phyloP scores from a whole-genome alignment of 2,797 vertebrate species.

The Parambassis ranga region DNA sequence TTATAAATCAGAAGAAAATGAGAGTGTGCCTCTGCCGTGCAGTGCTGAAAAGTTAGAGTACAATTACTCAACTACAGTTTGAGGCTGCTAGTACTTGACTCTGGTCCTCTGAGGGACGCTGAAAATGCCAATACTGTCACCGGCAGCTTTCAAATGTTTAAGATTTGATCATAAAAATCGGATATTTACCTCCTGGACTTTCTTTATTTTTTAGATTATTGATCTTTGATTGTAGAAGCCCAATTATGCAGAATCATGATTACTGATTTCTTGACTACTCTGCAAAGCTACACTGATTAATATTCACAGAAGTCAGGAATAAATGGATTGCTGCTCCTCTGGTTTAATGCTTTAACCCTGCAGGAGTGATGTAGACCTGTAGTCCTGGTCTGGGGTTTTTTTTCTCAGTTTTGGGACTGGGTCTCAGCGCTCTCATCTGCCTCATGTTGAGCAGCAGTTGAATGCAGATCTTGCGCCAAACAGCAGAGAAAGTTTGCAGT shows the following conservation, averaged over 20 bases:
- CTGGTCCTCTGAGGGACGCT: too few relatives aligned
- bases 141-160: too few relatives aligned
- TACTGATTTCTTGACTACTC: too few relatives aligned
- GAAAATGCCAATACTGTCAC: too few relatives aligned
- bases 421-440: background rate
- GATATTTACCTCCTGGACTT: too few relatives aligned
- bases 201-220: too few relatives aligned
- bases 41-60: constrained; percentile 11
- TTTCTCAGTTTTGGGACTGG: too few relatives aligned
- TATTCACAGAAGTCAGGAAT: too few relatives aligned
- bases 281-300: background rate
- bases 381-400: too few relatives aligned
- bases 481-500: background rate
- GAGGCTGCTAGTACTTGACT: background rate
- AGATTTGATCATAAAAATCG: too few relatives aligned
- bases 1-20: constrained; percentile 44
- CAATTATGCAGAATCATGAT: too few relatives aligned
- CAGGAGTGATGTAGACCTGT: background rate
- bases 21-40: background rate
- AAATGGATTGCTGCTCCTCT: background rate
- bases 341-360: background rate
- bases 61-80: constrained; percentile 6
- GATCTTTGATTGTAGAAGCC: too few relatives aligned
- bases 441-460: background rate
- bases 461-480: background rate